Conservation (phyloP, 2,888 invertebrate species). For the Ectemnius continuus region DNA sequence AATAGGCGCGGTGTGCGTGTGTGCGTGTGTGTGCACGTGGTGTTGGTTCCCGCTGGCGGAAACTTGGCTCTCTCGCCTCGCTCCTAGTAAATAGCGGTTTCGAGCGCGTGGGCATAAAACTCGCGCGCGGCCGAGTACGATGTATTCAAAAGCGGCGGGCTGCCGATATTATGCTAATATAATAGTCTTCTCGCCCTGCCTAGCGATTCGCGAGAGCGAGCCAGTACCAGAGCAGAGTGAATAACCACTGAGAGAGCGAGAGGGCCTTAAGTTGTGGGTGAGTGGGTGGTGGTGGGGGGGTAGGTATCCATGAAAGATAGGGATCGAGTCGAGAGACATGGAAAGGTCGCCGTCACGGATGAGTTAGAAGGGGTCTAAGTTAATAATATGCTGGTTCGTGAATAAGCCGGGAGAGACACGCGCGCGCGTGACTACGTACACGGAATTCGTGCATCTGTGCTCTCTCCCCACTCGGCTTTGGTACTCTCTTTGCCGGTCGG, state of each 20-base stretch:
- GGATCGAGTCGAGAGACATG: not conserved
- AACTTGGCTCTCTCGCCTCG: constrained; percentile 28
- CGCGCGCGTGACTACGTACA: constrained; percentile 17
- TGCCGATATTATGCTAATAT: constrained; percentile 65
- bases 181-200: constrained; percentile 45
- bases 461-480: constrained; percentile 48
- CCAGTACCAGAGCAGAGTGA: not conserved
- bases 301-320: not conserved
- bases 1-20: constrained; percentile 7
- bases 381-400: constrained; percentile 45
- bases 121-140: constrained; percentile 36
- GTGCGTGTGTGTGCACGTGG: constrained; percentile 18
- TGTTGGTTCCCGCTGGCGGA: constrained; percentile 19
- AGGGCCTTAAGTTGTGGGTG: not conserved
- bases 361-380: constrained; percentile 23
- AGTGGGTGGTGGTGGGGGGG: not conserved
- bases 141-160: constrained; percentile 57
- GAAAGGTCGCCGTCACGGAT: constrained; percentile 4
- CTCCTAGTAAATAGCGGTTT: constrained; percentile 41
- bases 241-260: not conserved
- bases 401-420: constrained; percentile 12
- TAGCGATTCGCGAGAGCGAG: constrained; percentile 28
- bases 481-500: constrained; percentile 44
- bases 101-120: constrained; percentile 37
- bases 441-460: constrained; percentile 62